These are phyloP conservation scores for Coleophora deauratella DNA, from an alignment of 2,888 invertebrate genomes.

Conservation along the genomic window DNA sequence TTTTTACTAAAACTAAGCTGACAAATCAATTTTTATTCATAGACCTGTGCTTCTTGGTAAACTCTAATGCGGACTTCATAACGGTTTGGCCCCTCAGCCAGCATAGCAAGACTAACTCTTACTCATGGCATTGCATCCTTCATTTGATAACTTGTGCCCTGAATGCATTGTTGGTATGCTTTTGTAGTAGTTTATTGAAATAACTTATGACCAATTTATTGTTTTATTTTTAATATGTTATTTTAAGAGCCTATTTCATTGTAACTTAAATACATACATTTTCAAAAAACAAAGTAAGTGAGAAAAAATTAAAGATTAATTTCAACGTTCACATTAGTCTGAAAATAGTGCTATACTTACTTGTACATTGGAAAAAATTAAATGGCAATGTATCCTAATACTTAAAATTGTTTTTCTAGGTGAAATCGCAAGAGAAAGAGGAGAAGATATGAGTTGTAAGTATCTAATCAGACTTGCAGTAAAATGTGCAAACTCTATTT, in stretches of 20 bases:
- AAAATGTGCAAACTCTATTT: no score
- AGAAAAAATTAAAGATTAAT: not conserved
- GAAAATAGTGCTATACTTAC: not conserved
- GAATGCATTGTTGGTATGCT: constrained; percentile 55
- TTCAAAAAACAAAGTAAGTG: not conserved
- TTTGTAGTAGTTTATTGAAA: constrained; percentile 50
- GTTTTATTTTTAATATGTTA: constrained; percentile 1
- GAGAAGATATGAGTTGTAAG: constrained; percentile 85
- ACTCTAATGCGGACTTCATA: constrained; percentile 69
- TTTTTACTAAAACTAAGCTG: constrained; percentile 30
- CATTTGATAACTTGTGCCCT: constrained; percentile 33
- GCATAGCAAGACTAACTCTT: constrained; percentile 42
- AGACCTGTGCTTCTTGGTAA: constrained; percentile 71
- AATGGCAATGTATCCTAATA: no score
- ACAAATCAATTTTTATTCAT: constrained; percentile 34
- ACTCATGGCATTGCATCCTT: constrained; percentile 56
- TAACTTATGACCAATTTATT: constrained; percentile 4
- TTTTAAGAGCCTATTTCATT: not conserved
- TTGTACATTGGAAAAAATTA: no score
- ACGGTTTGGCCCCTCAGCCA: constrained; percentile 61
- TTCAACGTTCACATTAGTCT: not conserved
- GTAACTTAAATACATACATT: no score
- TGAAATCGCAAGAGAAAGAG: constrained; percentile 83
- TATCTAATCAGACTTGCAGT: no score
- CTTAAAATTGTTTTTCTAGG: constrained; percentile 68